These are phyloP conservation scores for Acipenser oxyrinchus DNA, from an alignment of 2,797 vertebrate genomes.

Conservation along the genomic window DNA sequence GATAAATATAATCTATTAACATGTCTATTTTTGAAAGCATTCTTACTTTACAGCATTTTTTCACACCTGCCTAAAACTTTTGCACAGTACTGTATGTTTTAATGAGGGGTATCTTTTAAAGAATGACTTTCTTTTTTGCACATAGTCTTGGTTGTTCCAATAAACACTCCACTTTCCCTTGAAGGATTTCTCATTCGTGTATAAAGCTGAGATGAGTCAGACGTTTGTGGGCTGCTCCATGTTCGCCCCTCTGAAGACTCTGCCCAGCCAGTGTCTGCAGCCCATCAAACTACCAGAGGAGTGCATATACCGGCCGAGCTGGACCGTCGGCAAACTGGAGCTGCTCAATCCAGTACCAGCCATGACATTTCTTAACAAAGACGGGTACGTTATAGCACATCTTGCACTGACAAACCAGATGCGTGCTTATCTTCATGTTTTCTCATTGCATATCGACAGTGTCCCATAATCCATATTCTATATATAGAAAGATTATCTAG, in stretches of 20 bases:
- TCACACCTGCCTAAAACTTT: too few species aligned
- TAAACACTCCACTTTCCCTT: constrained; percentile 27
- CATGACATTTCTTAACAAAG: constrained; percentile 86
- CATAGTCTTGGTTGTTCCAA: neutral
- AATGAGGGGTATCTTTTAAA: neutral
- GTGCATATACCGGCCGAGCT: constrained; percentile 84
- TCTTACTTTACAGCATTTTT: too few species aligned
- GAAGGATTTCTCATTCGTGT: constrained; percentile 93
- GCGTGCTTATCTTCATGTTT: too few species aligned
- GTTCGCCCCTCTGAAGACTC: constrained; percentile 89
- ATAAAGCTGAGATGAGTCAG: constrained; percentile 86
- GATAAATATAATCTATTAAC: too few species aligned
- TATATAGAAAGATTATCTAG: too few species aligned
- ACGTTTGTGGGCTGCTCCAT: constrained; percentile 89
- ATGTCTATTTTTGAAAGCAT: too few species aligned
- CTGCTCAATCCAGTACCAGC: constrained; percentile 76
- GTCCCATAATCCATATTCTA: too few species aligned
- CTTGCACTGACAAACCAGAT: too few species aligned
- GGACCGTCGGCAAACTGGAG: constrained; percentile 87
- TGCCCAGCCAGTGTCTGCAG: constrained; percentile 90
- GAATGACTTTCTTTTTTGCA: neutral
- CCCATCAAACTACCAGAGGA: constrained; percentile 86
- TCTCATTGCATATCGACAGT: too few species aligned
- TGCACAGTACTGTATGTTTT: neutral
- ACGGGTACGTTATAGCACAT: constrained; percentile 58